Evolutionary conservation across 2,113 vertebrate genomes (phyloP).

Genomic region (Monopterus albus): DNA sequence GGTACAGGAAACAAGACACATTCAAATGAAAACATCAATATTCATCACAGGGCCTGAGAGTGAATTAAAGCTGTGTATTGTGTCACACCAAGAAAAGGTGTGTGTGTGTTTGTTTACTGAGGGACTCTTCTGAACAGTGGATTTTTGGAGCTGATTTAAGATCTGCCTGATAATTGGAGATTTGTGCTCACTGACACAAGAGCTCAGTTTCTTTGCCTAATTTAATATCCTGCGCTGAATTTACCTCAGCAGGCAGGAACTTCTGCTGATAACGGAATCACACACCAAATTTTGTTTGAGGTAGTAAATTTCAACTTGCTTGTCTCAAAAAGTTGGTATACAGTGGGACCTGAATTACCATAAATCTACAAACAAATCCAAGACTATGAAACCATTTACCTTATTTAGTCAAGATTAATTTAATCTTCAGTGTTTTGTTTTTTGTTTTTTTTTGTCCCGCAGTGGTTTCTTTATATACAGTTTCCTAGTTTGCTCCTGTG

Average conservation of each 20-base stretch:
- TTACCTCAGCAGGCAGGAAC: background rate
- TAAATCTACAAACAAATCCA: too few relatives aligned
- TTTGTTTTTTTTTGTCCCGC: conserved; percentile 27
- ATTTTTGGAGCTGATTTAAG: background rate
- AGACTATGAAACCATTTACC: too few relatives aligned
- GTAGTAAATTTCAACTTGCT: too few relatives aligned
- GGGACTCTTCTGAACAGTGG: background rate
- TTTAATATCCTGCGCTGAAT: conserved; percentile 14
- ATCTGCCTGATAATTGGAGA: background rate
- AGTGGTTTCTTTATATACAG: conserved; percentile 1
- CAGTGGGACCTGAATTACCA: too few relatives aligned
- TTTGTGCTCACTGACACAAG: background rate
- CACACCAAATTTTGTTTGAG: too few relatives aligned
- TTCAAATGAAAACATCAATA: conserved; percentile 55
- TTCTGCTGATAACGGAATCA: too few relatives aligned
- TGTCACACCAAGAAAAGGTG: conserved; percentile 15
- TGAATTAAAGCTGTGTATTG: conserved; percentile 14
- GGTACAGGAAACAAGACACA: conserved; percentile 41
- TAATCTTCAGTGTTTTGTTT: background rate
- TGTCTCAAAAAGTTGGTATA: too few relatives aligned
- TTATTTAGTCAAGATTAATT: too few relatives aligned
- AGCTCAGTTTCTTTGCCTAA: background rate
- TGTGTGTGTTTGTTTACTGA: background rate
- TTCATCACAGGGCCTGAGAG: conserved; percentile 42
- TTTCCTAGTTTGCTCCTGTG: conserved; percentile 34